Percentiles rank a stretch among this genome's conserved stretches.
phyloP scores from a whole-genome alignment of 2,797 vertebrate species.

The Malurus leucopterus region DNA sequence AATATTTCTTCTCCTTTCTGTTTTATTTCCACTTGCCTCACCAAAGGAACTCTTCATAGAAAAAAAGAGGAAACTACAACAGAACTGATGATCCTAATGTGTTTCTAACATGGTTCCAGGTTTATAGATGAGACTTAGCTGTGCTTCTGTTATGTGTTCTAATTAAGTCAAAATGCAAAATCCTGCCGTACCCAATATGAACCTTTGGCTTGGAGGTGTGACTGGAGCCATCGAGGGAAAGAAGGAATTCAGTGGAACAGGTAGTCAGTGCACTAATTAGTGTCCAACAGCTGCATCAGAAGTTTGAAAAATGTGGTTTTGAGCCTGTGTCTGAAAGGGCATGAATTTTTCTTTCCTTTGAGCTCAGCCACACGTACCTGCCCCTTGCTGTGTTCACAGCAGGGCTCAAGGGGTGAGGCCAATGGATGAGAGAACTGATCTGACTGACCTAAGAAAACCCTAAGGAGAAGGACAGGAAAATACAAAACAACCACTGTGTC shows the following conservation, averaged over 20 bases:
- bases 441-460: background rate
- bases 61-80: background rate
- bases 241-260: background rate
- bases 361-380: background rate
- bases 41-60: background rate
- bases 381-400: background rate
- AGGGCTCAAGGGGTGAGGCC: background rate
- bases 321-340: background rate
- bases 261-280: background rate
- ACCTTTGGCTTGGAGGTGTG: background rate
- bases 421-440: background rate
- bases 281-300: background rate
- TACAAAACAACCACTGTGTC: background rate
- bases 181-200: background rate
- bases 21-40: background rate
- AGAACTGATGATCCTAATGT: background rate
- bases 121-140: background rate
- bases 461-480: background rate
- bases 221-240: background rate
- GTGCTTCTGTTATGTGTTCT: background rate
- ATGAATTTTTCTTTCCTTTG: background rate
- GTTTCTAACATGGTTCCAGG: background rate
- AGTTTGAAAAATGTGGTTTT: background rate
- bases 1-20: background rate
- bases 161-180: background rate